Conservation (phyloP, 2,888 invertebrate genomes). For the Girardia tigrina region DNA sequence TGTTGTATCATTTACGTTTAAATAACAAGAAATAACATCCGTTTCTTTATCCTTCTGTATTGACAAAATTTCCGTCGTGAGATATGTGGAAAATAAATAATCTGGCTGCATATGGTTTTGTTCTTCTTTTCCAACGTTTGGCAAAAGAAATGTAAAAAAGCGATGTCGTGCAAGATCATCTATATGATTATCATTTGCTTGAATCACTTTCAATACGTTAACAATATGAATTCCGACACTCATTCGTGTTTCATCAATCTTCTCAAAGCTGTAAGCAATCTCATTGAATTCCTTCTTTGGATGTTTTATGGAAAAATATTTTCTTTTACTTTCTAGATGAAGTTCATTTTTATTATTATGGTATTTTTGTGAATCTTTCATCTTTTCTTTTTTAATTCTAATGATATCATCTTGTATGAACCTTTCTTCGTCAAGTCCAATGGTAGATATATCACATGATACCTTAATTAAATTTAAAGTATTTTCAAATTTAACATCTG, state of each 20-base stretch:
- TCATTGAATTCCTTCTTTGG: background rate
- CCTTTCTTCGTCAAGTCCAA: background rate
- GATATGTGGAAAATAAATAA: background rate
- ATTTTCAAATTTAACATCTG: background rate
- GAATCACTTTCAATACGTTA: background rate
- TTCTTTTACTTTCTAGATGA: background rate
- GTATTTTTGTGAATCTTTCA: background rate
- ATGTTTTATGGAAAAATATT: too few relatives aligned
- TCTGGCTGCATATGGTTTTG: background rate
- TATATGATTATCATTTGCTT: background rate
- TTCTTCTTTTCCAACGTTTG: background rate
- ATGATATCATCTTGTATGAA: background rate
- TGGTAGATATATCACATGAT: background rate
- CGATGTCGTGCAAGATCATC: background rate
- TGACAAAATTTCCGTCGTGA: background rate
- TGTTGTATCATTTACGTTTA: background rate
- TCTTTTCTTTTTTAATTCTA: background rate
- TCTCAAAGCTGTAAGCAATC: background rate
- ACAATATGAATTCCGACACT: background rate
- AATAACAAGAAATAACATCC: background rate
- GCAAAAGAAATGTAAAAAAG: background rate
- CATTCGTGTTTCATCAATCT: background rate
- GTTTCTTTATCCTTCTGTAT: background rate
- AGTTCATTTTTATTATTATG: background rate
- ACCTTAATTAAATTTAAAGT: constrained; percentile 1